phyloP scores from a whole-genome alignment of 2,888 invertebrate genomes.

The Labia minor region DNA sequence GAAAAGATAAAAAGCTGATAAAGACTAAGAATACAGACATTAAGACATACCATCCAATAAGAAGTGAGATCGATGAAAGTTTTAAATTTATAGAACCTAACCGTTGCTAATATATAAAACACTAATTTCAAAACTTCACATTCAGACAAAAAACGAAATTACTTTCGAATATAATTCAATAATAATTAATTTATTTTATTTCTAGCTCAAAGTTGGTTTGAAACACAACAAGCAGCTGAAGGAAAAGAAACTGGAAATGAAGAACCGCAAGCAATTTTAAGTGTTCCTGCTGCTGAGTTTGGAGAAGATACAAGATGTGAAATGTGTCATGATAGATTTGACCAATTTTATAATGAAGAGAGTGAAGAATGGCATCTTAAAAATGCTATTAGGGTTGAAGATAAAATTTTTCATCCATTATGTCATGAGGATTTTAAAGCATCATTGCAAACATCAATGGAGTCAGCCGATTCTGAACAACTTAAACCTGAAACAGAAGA shows the following conservation, averaged over 20 bases:
- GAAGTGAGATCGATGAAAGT: too few species aligned
- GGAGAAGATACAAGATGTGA: constrained; percentile 63
- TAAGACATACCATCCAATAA: too few species aligned
- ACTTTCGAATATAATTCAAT: too few species aligned
- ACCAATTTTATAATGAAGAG: constrained; percentile 93
- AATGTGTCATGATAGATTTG: constrained; percentile 86
- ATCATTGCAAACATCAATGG: constrained; percentile 29
- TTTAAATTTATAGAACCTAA: too few species aligned
- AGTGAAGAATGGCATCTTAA: constrained; percentile 93
- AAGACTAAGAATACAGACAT: too few species aligned
- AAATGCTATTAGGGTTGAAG: constrained; percentile 67
- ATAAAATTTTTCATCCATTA: constrained; percentile 73
- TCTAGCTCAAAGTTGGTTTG: constrained; percentile 79
- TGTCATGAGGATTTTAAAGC: constrained; percentile 76
- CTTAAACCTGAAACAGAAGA: background rate
- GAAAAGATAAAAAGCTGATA: too few species aligned
- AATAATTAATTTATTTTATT: too few species aligned
- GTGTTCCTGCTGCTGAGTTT: constrained; percentile 56
- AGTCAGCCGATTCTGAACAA: constrained; percentile 22
- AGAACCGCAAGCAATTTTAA: constrained; percentile 51
- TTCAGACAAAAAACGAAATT: too few species aligned
- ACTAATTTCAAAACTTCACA: too few species aligned
- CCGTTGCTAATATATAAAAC: too few species aligned
- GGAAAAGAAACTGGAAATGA: constrained; percentile 43
- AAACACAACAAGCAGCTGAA: constrained; percentile 53